These are phyloP conservation scores for Pan troglodytes DNA, from an alignment of 2,113 vertebrate genomes.

Conservation along the genomic window NHGRI_mPanTro3-v2.1_pri NC_072412.2:73006501-73007000, in stretches of 20 bases:
- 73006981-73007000: not conserved
- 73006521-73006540: conserved; percentile 83
- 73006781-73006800: not conserved
- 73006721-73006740: not conserved
- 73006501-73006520: conserved; percentile 82
- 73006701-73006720: conserved; percentile 1
- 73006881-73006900: not conserved
- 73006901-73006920: not conserved
- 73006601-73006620: not conserved
- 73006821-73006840: not conserved
- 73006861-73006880: not conserved
- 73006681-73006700: not conserved
- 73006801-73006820: not conserved
- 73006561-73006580: conserved; percentile 66
- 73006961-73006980: not conserved
- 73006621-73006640: not conserved
- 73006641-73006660: not conserved
- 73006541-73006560: conserved; percentile 79
- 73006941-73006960: not conserved
- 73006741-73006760: not conserved
- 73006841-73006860: not conserved
- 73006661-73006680: not conserved
- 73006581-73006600: conserved; percentile 52
- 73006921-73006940: not conserved
- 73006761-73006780: not conserved